Evolutionary conservation across 2,113 vertebrate species (phyloP).

Genomic region (Spilogale gracilis): DNA sequence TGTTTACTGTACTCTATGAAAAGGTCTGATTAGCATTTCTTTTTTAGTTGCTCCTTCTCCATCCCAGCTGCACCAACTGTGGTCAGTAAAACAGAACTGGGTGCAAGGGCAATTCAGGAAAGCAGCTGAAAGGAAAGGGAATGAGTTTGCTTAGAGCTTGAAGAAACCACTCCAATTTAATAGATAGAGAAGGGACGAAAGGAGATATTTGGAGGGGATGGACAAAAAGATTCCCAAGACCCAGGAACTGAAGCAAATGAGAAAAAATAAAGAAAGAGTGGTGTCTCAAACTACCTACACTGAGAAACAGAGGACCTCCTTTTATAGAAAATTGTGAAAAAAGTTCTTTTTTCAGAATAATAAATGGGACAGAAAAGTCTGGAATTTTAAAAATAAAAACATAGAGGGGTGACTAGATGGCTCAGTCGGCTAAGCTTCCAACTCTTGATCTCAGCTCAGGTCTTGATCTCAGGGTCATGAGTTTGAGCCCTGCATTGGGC

Average conservation of each 20-base stretch:
- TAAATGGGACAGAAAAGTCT: not conserved
- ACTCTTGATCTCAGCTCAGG: not conserved
- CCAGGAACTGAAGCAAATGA: not conserved
- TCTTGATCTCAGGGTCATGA: not conserved
- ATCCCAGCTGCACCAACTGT: conserved; percentile 75
- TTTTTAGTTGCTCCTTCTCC: conserved; percentile 70
- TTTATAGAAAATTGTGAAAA: not conserved
- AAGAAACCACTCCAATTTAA: conserved; percentile 71
- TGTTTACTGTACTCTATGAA: conserved; percentile 43
- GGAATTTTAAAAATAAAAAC: not conserved
- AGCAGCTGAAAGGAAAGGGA: conserved; percentile 77
- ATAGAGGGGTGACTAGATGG: not conserved
- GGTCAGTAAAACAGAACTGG: conserved; percentile 51
- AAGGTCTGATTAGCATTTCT: conserved; percentile 80
- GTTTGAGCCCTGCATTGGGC: not conserved
- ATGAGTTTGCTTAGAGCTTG: conserved; percentile 61
- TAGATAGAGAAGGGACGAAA: conserved; percentile 37
- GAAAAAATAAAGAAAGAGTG: not conserved
- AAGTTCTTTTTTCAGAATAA: not conserved
- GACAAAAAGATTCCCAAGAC: conserved; percentile 43
- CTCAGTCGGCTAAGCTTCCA: not conserved
- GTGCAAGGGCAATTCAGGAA: conserved; percentile 68
- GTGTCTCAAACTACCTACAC: not conserved
- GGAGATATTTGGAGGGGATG: not conserved
- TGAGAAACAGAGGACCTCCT: not conserved